Conservation (phyloP, 2,113 vertebrate species). For the Stegostoma tigrinum region DNA sequence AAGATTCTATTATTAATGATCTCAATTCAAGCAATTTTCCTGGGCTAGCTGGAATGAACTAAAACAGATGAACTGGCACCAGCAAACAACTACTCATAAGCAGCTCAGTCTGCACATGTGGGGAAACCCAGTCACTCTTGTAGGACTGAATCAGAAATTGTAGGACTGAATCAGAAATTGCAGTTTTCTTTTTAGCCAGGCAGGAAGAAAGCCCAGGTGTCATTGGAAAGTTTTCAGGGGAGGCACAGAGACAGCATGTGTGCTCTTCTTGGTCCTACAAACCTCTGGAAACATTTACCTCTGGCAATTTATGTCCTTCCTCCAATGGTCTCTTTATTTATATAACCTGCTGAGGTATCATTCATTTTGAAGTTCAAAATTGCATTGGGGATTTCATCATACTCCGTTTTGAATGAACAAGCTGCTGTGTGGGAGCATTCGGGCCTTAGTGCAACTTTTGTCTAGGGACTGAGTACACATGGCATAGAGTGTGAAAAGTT, state of each 20-base stretch:
- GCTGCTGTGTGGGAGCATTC: too few species aligned
- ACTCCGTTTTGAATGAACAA: too few species aligned
- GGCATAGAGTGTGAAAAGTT: too few species aligned
- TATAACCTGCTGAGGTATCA: too few species aligned
- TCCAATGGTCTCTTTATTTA: neutral
- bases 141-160: neutral
- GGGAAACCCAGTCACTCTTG: neutral
- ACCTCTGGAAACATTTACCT: neutral
- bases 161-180: neutral
- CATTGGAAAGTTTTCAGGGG: neutral
- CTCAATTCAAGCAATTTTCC: neutral
- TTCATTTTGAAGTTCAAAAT: too few species aligned
- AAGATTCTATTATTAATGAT: neutral
- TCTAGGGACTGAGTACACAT: too few species aligned
- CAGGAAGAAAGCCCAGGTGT: neutral
- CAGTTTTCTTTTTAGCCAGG: neutral
- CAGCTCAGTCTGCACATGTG: neutral
- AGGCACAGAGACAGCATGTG: neutral
- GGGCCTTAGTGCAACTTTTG: too few species aligned
- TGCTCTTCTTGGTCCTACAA: neutral
- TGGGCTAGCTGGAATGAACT: neutral
- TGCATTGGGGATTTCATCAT: too few species aligned
- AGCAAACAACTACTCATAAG: neutral
- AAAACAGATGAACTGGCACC: neutral
- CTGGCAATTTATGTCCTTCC: neutral